phyloP scores from a whole-genome alignment of 2,113 vertebrate genomes.

The Heliornis fulica region DNA sequence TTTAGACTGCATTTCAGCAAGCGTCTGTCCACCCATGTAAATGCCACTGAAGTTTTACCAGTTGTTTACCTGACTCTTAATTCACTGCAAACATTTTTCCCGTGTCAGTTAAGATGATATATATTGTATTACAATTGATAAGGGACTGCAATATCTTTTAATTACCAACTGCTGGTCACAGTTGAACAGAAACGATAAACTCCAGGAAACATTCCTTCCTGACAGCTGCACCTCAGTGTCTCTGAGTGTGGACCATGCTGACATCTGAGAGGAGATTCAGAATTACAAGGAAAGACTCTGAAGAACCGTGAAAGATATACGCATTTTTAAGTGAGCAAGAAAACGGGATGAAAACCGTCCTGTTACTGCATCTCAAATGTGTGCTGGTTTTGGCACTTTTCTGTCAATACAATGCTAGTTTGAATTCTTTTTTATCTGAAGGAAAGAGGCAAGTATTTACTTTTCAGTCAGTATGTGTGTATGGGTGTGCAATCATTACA shows the following conservation, averaged over 20 bases:
- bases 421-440: background rate
- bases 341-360: background rate
- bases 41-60: background rate
- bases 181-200: background rate
- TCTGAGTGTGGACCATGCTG: accelerated
- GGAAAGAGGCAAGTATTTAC: background rate
- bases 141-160: background rate
- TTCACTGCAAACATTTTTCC: background rate
- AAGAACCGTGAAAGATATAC: background rate
- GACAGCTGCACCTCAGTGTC: background rate
- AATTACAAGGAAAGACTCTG: background rate
- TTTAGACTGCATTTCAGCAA: background rate
- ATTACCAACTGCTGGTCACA: background rate
- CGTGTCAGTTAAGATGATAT: background rate
- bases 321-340: background rate
- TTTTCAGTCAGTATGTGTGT: background rate
- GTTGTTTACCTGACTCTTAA: background rate
- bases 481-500: accelerated
- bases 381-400: background rate
- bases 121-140: background rate
- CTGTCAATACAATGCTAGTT: background rate
- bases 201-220: background rate
- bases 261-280: background rate
- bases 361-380: background rate
- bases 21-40: background rate